phyloP scores from a whole-genome alignment of 2,888 invertebrate genomes.

The Noctua comes region DNA sequence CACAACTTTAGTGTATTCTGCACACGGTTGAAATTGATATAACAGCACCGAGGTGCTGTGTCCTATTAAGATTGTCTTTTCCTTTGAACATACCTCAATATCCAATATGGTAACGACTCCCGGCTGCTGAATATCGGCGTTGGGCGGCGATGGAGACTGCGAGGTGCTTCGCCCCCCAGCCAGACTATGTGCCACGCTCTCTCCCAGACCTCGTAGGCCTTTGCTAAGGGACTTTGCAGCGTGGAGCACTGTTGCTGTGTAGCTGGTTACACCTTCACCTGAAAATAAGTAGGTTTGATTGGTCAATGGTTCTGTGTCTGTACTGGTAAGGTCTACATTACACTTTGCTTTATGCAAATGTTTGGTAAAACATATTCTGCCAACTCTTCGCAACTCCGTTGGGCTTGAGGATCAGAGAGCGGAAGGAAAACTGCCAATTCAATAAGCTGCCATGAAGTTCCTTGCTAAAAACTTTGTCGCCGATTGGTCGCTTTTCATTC shows the following conservation, averaged over 20 bases:
- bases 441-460: not conserved
- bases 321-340: not conserved
- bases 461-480: not conserved
- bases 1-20: not conserved
- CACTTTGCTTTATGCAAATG: not conserved
- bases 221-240: conserved; percentile 98
- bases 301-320: not conserved
- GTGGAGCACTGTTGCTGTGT: conserved; percentile 97
- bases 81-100: conserved; percentile 90
- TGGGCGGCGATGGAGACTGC: conserved; percentile 87
- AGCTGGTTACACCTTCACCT: conserved; percentile 95
- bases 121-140: conserved; percentile 93
- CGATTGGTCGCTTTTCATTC: not conserved
- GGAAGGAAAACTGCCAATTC: not conserved
- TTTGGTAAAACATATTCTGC: not conserved
- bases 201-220: conserved; percentile 96
- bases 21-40: not conserved
- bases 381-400: not conserved
- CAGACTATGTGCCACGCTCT: conserved; percentile 97
- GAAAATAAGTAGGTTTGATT: conserved; percentile 39
- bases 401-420: not conserved
- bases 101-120: conserved; percentile 97
- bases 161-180: conserved; percentile 92
- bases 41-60: not conserved
- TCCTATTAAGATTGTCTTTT: not conserved